These are phyloP conservation scores for Pyrochroa serraticornis DNA, from an alignment of 2,888 invertebrate genomes.

Conservation along the genomic window DNA sequence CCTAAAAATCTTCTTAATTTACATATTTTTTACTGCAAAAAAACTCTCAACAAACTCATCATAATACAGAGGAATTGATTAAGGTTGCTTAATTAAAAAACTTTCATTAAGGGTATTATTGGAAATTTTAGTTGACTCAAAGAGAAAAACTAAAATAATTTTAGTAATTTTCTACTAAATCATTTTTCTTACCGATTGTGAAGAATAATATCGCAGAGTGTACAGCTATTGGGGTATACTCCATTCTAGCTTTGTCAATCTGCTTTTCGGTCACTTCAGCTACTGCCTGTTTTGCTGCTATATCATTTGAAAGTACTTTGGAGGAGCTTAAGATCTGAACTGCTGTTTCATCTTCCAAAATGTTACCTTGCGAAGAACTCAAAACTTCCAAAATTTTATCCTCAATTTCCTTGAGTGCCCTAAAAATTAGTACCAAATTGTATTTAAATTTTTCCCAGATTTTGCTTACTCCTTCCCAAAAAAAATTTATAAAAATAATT, in stretches of 20 bases:
- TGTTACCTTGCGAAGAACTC: constrained; percentile 75
- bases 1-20: too few species aligned
- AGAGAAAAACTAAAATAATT: too few species aligned
- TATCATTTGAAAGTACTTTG: constrained; percentile 88
- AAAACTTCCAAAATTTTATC: constrained; percentile 85
- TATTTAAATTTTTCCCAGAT: too few species aligned
- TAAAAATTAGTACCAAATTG: too few species aligned
- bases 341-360: constrained; percentile 91
- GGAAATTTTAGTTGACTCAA: too few species aligned
- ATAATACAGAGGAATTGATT: neutral
- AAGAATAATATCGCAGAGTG: constrained; percentile 92
- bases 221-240: constrained; percentile 88
- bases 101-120: too few species aligned
- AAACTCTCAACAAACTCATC: too few species aligned
- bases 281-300: constrained; percentile 86
- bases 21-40: too few species aligned
- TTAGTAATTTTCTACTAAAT: too few species aligned
- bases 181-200: constrained; percentile 74
- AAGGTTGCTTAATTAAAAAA: neutral
- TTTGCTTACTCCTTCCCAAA: too few species aligned
- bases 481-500: too few species aligned
- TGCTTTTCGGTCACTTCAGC: constrained; percentile 89
- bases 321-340: constrained; percentile 88
- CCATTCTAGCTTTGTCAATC: constrained; percentile 83
- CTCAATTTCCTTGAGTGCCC: constrained; percentile 85